phyloP scores from a whole-genome alignment of 2,888 invertebrate species.

The Drosophila anomalata region DNA sequence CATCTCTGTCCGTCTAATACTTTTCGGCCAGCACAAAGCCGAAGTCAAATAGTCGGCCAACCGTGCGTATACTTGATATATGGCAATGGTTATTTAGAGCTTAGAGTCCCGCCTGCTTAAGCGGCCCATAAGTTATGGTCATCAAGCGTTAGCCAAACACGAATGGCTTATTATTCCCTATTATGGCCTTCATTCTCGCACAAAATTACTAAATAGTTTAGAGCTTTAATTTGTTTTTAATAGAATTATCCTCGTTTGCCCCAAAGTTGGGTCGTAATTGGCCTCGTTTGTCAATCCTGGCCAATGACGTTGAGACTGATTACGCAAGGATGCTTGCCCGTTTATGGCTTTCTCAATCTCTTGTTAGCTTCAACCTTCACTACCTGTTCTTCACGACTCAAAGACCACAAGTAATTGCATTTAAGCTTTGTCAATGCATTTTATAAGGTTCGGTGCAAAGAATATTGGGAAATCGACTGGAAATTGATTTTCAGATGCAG shows the following conservation, averaged over 20 bases:
- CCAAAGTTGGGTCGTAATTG: background rate
- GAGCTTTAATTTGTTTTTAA: slow-evolving; percentile 1
- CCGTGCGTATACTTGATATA: slow-evolving; percentile 72
- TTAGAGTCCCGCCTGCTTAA: slow-evolving; percentile 52
- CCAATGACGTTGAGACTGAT: slow-evolving; percentile 1
- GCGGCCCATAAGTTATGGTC: slow-evolving; percentile 58
- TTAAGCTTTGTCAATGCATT: slow-evolving; percentile 29
- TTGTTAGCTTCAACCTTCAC: background rate
- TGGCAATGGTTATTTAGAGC: slow-evolving; percentile 56
- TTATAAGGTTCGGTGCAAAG: slow-evolving; percentile 20
- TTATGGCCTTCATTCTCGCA: background rate
- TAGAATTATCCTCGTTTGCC: background rate
- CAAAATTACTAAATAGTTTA: background rate
- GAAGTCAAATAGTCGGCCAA: slow-evolving; percentile 50
- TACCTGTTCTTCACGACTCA: slow-evolving; percentile 6
- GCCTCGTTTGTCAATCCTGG: background rate
- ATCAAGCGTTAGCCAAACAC: slow-evolving; percentile 51
- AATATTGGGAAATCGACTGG: slow-evolving; percentile 57
- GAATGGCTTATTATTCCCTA: background rate
- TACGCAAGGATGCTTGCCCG: background rate
- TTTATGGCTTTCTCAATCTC: background rate
- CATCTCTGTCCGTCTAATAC: slow-evolving; percentile 12
- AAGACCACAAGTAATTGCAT: slow-evolving; percentile 36
- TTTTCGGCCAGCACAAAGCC: slow-evolving; percentile 48
- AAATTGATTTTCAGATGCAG: slow-evolving; percentile 73